phyloP scores from a whole-genome alignment of 1,140 invertebrate genomes.

The Panagrolaimus sp. region DNA sequence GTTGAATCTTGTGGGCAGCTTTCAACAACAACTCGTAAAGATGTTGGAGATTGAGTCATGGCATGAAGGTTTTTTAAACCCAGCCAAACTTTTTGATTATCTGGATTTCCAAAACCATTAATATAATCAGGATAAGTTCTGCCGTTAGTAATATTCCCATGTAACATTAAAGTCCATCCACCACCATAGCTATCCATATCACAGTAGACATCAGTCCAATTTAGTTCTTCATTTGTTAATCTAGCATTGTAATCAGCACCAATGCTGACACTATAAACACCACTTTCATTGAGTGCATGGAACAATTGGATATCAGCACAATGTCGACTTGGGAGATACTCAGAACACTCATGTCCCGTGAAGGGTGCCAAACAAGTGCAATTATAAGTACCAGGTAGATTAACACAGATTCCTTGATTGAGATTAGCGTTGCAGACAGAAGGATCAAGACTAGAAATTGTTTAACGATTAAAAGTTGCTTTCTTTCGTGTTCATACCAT shows the following conservation, averaged over 20 bases:
- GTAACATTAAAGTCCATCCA: slow-evolving; percentile 8
- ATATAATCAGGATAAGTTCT: background rate
- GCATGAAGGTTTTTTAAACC: background rate
- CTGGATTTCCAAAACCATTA: background rate
- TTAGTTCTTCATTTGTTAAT: background rate
- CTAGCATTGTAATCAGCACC: background rate
- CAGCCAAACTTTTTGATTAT: background rate
- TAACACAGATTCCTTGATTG: background rate
- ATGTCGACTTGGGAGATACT: background rate
- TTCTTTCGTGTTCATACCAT: no score
- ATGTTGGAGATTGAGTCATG: background rate
- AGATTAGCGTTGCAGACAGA: background rate
- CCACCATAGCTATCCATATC: background rate
- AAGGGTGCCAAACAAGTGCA: background rate
- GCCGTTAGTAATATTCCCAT: background rate
- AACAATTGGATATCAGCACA: background rate
- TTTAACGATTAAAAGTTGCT: no score
- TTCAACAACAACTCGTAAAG: background rate
- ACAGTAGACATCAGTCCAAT: background rate
- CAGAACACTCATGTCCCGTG: background rate
- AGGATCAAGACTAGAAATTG: no score
- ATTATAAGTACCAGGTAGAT: background rate
- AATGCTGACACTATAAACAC: background rate
- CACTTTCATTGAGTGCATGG: background rate
- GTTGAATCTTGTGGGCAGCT: background rate